phyloP scores from a whole-genome alignment of 2,113 vertebrate genomes.

The Chitala chitala region DNA sequence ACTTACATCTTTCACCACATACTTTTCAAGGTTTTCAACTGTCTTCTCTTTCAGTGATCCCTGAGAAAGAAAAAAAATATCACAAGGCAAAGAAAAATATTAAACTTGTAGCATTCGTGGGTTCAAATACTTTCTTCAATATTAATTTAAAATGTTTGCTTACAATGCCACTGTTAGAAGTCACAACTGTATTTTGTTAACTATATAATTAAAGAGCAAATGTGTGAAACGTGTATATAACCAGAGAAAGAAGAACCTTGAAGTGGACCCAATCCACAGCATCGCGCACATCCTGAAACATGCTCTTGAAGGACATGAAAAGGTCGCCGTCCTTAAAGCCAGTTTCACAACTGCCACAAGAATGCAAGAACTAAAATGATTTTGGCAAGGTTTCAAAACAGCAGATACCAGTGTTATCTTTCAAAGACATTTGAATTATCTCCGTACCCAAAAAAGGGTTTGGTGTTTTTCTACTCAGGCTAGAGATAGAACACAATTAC shows the following conservation, averaged over 20 bases:
- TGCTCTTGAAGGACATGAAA: slow-evolving; percentile 98
- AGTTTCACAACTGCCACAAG: slow-evolving; percentile 85
- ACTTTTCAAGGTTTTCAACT: slow-evolving; percentile 92
- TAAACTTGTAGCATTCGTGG: background rate
- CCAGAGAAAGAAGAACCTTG: slow-evolving; percentile 65
- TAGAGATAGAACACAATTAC: too few relatives aligned
- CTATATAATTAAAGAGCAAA: background rate
- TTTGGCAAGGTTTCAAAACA: background rate
- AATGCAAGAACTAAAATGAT: background rate
- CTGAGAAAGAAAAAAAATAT: slow-evolving; percentile 56
- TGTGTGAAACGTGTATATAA: background rate
- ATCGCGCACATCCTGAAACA: slow-evolving; percentile 97
- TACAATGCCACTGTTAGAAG: too few relatives aligned
- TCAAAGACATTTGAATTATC: too few relatives aligned
- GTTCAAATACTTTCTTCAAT: too few relatives aligned
- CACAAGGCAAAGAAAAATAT: slow-evolving; percentile 37
- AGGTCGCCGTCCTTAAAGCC: slow-evolving; percentile 98
- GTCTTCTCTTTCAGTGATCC: slow-evolving; percentile 96
- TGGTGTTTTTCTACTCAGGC: too few relatives aligned
- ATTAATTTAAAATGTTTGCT: too few relatives aligned
- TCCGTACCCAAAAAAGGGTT: too few relatives aligned
- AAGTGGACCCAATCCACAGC: slow-evolving; percentile 99
- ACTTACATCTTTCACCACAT: slow-evolving; percentile 97
- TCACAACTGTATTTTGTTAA: too few relatives aligned
- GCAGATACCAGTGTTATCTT: too few relatives aligned